Evolutionary conservation across 2,888 invertebrate species (phyloP).

Genomic region (Tryphoninae sp.): DNA sequence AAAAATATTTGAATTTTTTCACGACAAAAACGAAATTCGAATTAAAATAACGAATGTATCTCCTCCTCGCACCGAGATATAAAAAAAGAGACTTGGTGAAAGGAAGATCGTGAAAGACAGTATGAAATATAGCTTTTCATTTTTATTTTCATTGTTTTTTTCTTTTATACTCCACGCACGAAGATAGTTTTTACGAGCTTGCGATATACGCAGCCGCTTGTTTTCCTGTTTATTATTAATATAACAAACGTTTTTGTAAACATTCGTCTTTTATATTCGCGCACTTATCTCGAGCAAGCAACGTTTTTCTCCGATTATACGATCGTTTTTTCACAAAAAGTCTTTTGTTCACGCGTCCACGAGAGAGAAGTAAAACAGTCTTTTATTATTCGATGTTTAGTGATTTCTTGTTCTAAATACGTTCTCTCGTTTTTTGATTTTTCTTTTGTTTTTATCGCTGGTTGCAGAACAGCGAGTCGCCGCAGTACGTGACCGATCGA

Average conservation of each 20-base stretch:
- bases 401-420: slow-evolving; percentile 6
- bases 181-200: slow-evolving; percentile 62
- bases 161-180: slow-evolving; percentile 22
- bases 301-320: no score
- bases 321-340: not conserved
- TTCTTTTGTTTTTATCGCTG: slow-evolving; percentile 59
- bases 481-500: slow-evolving; percentile 82
- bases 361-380: not conserved
- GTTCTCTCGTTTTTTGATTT: not conserved
- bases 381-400: slow-evolving; percentile 2
- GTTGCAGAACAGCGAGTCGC: slow-evolving; percentile 81
- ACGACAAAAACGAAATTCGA: no score
- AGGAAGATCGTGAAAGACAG: slow-evolving; percentile 21
- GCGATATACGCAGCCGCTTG: slow-evolving; percentile 65
- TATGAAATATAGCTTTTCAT: slow-evolving; percentile 28
- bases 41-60: not conserved
- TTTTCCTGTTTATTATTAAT: slow-evolving; percentile 49
- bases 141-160: not conserved
- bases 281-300: no score
- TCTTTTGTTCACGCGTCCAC: not conserved
- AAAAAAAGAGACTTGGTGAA: not conserved
- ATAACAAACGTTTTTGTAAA: slow-evolving; percentile 47
- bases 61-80: not conserved
- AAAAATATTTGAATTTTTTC: not conserved
- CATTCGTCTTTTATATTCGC: not conserved